Conservation (phyloP, 2,888 invertebrate species). For the Linnaemya vulpina region DNA sequence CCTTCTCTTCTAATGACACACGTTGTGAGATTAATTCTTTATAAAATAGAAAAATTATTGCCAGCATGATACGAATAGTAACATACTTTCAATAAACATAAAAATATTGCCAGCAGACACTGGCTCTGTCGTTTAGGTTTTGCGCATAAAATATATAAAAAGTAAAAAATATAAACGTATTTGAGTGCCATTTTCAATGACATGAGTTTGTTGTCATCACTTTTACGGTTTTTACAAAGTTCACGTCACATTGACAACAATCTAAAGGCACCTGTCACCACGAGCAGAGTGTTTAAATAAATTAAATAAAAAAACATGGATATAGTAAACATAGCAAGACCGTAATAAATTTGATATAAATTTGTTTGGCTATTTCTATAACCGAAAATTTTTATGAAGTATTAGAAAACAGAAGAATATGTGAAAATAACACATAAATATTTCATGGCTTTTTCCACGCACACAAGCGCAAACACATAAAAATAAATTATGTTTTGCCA, state of each 20-base stretch:
- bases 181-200: constrained; percentile 81
- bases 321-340: constrained; percentile 22
- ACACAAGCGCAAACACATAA: background rate
- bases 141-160: no score
- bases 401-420: background rate
- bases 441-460: background rate
- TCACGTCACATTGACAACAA: constrained; percentile 66
- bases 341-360: constrained; percentile 3
- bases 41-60: no score
- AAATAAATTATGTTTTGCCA: background rate
- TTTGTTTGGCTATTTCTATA: background rate
- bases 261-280: constrained; percentile 69
- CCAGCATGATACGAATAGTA: no score
- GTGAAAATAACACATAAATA: constrained; percentile 1
- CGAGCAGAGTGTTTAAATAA: background rate
- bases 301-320: constrained; percentile 2
- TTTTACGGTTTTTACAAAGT: constrained; percentile 41
- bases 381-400: background rate
- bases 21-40: no score
- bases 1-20: no score
- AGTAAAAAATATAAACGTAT: constrained; percentile 72
- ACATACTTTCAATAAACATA: no score
- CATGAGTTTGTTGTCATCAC: constrained; percentile 74
- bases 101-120: no score
- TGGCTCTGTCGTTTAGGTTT: no score